Percentiles rank a stretch among this genome's conserved stretches.
Evolutionary conservation across 1,140 invertebrate genomes (phyloP).

Genomic region (Meloidogyne floridensis): DNA sequence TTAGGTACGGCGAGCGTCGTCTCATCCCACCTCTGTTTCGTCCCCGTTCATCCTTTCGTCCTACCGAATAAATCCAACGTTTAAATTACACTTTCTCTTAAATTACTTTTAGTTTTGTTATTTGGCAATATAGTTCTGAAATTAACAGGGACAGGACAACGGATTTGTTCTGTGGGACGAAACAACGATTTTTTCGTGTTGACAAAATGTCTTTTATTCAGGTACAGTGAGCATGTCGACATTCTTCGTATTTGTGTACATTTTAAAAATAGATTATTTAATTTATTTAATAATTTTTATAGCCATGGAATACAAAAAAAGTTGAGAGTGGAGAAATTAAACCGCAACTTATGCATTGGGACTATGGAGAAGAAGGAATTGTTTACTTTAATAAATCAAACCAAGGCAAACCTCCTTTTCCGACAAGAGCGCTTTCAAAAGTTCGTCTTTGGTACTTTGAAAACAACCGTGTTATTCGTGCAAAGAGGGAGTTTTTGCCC

Average conservation of each 20-base stretch:
- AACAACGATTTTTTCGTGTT: background rate
- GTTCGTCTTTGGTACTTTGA: background rate
- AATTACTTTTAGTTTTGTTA: background rate
- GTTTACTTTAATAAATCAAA: background rate
- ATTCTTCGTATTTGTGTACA: background rate
- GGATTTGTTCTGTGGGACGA: background rate
- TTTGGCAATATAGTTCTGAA: background rate
- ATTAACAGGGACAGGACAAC: background rate
- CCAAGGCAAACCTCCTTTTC: background rate
- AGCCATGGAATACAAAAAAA: background rate
- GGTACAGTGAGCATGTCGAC: background rate
- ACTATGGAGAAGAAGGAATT: background rate
- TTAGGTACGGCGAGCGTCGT: background rate
- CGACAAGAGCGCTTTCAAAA: background rate
- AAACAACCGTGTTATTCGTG: background rate
- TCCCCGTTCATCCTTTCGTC: background rate
- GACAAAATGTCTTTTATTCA: background rate
- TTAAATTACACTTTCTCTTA: background rate
- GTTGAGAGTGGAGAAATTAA: background rate
- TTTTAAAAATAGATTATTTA: background rate
- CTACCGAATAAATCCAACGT: background rate
- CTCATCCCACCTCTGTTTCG: background rate
- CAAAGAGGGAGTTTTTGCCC: too few relatives aligned
- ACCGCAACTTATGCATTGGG: background rate
- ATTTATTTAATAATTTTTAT: background rate